Evolutionary conservation across 2,888 invertebrate genomes (phyloP).

Genomic region (Scrobipalpa atriplicella): DNA sequence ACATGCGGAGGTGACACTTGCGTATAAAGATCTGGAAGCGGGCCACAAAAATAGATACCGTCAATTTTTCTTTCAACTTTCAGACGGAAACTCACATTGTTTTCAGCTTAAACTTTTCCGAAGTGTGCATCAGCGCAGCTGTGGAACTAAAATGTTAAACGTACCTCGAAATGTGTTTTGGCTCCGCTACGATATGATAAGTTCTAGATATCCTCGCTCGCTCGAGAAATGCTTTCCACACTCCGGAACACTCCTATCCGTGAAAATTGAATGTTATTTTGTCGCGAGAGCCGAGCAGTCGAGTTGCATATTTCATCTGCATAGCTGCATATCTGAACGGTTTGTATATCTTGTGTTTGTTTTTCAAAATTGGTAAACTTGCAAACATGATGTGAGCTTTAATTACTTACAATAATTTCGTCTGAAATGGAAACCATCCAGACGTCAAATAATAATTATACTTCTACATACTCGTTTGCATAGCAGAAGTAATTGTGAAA

Average conservation of each 20-base stretch:
- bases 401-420: too few relatives aligned
- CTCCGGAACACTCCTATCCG: constrained; percentile 1
- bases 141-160: background rate
- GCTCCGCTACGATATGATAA: background rate
- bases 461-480: too few relatives aligned
- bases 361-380: too few relatives aligned
- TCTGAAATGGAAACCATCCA: too few relatives aligned
- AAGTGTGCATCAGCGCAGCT: background rate
- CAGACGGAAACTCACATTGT: background rate
- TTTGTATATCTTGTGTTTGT: too few relatives aligned
- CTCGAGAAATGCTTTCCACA: background rate
- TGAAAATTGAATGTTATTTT: constrained; percentile 2
- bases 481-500: too few relatives aligned
- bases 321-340: too few relatives aligned
- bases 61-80: background rate
- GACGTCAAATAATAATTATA: too few relatives aligned
- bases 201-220: background rate
- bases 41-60: background rate
- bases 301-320: background rate
- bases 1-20: background rate
- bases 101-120: background rate
- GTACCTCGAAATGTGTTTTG: background rate
- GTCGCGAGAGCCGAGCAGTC: background rate
- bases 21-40: background rate
- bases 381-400: too few relatives aligned